Base-by-base conservation (phyloP, 1,140 invertebrate species). In the Aphelinus atriplicis region DNA sequence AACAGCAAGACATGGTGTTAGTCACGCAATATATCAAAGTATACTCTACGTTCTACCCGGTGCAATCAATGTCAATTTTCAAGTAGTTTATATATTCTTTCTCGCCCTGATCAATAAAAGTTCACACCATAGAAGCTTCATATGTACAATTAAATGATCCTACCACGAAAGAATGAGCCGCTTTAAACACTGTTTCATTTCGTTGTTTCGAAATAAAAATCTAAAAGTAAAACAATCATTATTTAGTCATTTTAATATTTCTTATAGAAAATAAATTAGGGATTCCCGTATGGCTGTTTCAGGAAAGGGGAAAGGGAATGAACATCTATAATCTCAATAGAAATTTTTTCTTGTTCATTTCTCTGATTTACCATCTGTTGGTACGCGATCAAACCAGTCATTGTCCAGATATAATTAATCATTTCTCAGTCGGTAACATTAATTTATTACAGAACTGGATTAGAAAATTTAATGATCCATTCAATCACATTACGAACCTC, bases 21-120 rank as follows among this genome's bases (percentile, higher is more conserved):
- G 71, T 79, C 57, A 72, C 72, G 75, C 77, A 76, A 65, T 78
- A 72, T 78, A 75, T 73, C n/a, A 75, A 48, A 76, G 60, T 71
- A 68, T 80, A 78, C 55, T 72, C 80, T 83, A 81, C 77, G 51
- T 79, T 77, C 79, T 83, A 80, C 75, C 78, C 79, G 80, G 80
- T 82, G 81, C 78, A 81, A 73, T 71, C 66, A 45, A 42, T 70
- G 42, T 46, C 61, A 51, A 73, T 63, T 50, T 48, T 57, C 9
- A 43, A 58, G 45, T 42, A 6, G 55, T 26, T 60, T 58, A 42
- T 53, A 1, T 73, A 26, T 73, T 43, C 45, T 47, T 53, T 61
- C 60, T 66, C 9, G 42, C n/a, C 53, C 45, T 63, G 9, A 69
- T 55, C 10, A 67, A 48, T 46, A 66, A 70, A 56, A 43, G 45